These are phyloP conservation scores for Agapornis roseicollis DNA, from an alignment of 2,113 vertebrate genomes.

Conservation along the genomic window DNA sequence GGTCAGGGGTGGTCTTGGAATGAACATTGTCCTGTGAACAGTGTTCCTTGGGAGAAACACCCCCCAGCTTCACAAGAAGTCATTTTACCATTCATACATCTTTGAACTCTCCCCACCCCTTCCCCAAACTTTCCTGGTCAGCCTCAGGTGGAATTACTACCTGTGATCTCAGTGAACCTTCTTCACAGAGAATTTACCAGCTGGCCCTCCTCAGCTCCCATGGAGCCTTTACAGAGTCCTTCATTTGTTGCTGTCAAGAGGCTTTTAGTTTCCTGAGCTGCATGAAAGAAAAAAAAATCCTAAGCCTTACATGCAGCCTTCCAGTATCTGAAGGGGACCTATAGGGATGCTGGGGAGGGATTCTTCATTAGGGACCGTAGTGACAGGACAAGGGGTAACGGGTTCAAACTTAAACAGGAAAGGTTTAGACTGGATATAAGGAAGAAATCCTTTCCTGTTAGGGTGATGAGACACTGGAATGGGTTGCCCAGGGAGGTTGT, in stretches of 20 bases:
- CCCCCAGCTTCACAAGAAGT: background rate
- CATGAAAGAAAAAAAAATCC: background rate
- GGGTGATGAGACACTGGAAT: too few relatives aligned
- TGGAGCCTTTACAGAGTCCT: background rate
- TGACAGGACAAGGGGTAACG: too few relatives aligned
- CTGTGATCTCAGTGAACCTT: background rate
- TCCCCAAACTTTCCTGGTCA: background rate
- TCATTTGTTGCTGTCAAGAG: background rate
- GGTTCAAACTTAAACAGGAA: too few relatives aligned
- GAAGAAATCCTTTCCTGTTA: too few relatives aligned
- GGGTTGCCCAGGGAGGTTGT: too few relatives aligned
- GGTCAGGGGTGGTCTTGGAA: background rate
- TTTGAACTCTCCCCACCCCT: background rate
- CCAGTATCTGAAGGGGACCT: too few relatives aligned
- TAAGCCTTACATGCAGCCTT: background rate
- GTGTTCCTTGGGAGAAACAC: background rate
- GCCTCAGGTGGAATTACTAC: background rate
- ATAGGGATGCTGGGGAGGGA: too few relatives aligned
- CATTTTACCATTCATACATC: background rate
- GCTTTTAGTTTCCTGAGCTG: background rate
- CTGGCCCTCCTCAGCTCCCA: background rate
- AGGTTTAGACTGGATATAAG: too few relatives aligned
- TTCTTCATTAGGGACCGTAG: too few relatives aligned
- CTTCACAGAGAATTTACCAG: background rate
- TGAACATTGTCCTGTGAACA: fast-evolving